These are phyloP conservation scores for Himalopsyche phryganea DNA, from an alignment of 1,140 invertebrate genomes.

Conservation along the genomic window DNA sequence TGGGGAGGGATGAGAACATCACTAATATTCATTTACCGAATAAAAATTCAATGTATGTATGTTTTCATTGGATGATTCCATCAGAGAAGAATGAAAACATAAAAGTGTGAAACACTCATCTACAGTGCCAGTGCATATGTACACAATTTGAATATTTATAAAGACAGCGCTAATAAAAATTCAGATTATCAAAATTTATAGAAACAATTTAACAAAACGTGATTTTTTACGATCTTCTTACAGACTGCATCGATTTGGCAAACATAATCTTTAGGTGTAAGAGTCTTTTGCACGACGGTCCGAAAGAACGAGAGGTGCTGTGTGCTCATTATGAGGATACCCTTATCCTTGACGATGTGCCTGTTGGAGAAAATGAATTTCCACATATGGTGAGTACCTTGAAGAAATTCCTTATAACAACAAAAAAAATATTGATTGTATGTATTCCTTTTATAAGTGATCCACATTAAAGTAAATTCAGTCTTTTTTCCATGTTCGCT, in stretches of 20 bases:
- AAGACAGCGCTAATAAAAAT: background rate
- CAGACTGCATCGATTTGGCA: constrained; percentile 22
- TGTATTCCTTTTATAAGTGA: too few relatives aligned
- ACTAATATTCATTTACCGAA: too few relatives aligned
- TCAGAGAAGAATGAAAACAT: background rate
- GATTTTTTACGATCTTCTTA: too few relatives aligned
- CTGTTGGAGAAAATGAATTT: constrained; percentile 9
- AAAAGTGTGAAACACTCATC: background rate
- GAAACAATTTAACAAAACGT: too few relatives aligned
- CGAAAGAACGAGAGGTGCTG: background rate
- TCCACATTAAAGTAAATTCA: too few relatives aligned
- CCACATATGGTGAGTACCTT: constrained; percentile 20
- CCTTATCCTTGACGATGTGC: constrained; percentile 7
- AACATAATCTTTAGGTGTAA: constrained; percentile 6
- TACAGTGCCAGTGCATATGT: background rate
- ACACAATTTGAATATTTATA: background rate
- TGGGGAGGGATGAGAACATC: too few relatives aligned
- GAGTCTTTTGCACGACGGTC: background rate
- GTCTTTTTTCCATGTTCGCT: too few relatives aligned
- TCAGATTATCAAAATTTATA: too few relatives aligned
- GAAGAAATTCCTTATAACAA: too few relatives aligned
- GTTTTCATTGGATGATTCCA: background rate
- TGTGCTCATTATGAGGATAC: constrained; percentile 1
- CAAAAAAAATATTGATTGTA: too few relatives aligned
- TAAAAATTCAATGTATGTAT: too few relatives aligned